Percentiles rank a stretch among this genome's conserved stretches.
These are phyloP conservation scores for Acanthococcus lagerstroemiae DNA, from an alignment of 2,888 invertebrate species.

Conservation along the genomic window DNA sequence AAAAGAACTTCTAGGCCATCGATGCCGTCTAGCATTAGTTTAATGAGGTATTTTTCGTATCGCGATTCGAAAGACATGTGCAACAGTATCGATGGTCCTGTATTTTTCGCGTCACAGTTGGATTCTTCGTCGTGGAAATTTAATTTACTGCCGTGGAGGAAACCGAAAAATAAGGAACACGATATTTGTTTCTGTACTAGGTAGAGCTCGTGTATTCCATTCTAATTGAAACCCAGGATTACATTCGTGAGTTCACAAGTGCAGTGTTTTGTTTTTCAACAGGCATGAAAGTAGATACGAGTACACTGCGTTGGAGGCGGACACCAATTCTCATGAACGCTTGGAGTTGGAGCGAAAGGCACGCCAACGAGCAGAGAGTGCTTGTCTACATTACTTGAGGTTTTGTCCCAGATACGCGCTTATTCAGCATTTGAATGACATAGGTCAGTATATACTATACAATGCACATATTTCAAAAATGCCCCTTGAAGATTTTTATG, in stretches of 20 bases:
- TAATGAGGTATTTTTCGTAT: slow-evolving; percentile 20
- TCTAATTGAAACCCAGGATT: no score
- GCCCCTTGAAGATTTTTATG: no score
- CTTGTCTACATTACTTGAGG: slow-evolving; percentile 54
- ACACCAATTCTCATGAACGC: slow-evolving; percentile 48
- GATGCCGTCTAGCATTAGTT: slow-evolving; percentile 14
- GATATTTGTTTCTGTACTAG: slow-evolving; percentile 14
- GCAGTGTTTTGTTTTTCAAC: neutral
- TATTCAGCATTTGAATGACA: slow-evolving; percentile 65
- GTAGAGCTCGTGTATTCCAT: neutral
- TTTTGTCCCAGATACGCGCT: slow-evolving; percentile 63
- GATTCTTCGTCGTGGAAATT: slow-evolving; percentile 4
- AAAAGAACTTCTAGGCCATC: neutral
- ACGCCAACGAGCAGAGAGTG: slow-evolving; percentile 55
- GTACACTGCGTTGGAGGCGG: slow-evolving; percentile 57
- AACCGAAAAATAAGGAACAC: neutral
- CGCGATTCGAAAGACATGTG: slow-evolving; percentile 16
- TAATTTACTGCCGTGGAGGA: slow-evolving; percentile 8
- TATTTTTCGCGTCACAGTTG: slow-evolving; percentile 1
- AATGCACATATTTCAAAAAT: no score
- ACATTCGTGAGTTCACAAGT: no score
- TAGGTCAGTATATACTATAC: slow-evolving; percentile 51
- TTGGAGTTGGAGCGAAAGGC: slow-evolving; percentile 55
- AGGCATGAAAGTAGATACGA: slow-evolving; percentile 50
- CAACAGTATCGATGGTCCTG: neutral